phyloP scores from a whole-genome alignment of 2,113 vertebrate genomes.

The Corythornis cristatus region DNA sequence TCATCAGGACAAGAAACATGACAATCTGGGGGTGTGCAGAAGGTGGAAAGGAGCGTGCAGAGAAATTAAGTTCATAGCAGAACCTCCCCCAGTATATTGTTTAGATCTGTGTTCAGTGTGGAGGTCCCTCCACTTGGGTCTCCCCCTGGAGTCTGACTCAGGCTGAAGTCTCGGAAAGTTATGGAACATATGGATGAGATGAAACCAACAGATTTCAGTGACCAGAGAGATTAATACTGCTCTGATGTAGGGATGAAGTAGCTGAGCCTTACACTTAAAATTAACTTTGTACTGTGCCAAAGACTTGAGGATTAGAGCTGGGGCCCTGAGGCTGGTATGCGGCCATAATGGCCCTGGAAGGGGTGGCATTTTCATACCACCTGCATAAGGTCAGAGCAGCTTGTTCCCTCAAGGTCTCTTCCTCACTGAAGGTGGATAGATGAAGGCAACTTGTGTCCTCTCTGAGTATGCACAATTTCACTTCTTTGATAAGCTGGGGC shows the following conservation, averaged over 20 bases:
- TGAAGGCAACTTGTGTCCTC: not conserved
- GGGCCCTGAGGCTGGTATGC: not conserved
- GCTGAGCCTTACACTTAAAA: not conserved
- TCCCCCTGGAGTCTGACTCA: not conserved
- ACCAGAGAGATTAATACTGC: not conserved
- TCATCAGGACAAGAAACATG: not conserved
- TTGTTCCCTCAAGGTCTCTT: not conserved
- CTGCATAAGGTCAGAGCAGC: not conserved
- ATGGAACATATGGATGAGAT: not conserved
- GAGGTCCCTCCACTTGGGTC: not conserved
- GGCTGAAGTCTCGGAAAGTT: not conserved
- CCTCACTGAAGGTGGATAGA: not conserved
- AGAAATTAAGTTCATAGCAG: not conserved
- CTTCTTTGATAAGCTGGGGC: not conserved
- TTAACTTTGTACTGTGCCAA: not conserved
- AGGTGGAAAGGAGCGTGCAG: not conserved
- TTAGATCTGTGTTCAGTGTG: not conserved
- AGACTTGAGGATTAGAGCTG: not conserved
- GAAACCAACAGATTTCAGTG: not conserved
- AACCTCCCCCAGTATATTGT: not conserved
- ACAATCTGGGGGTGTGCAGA: not conserved
- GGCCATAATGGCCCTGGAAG: not conserved
- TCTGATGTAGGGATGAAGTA: not conserved
- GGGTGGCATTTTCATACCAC: not conserved
- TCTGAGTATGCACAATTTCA: not conserved